Base-by-base conservation (phyloP, 2,888 invertebrate genomes). In the Melanotus villosus region DNA sequence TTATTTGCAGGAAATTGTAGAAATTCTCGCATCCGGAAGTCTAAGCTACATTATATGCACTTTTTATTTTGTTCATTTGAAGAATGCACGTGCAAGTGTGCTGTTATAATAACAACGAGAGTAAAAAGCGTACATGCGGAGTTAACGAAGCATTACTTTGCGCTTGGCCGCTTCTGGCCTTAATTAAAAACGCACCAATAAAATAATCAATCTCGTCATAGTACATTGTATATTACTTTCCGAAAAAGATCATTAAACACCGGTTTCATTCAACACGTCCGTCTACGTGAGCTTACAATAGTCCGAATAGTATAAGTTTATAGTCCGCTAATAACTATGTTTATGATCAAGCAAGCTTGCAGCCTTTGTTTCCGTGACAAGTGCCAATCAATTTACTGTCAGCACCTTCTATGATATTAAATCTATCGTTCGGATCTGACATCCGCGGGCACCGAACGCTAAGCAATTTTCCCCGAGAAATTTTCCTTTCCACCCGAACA, bases 361-460 rank as follows among this genome's bases (percentile, higher is more conserved):
- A 36, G 63, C 63, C 52, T 63, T 68, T 62, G 62, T 68, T 68
- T 70, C 12, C 58, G n/a, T 70, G 65, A 65, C 65, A 70, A 66
- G 56, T 70, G 69, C 65, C 65, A 64, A 70, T 70, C 65, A 70
- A 65, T 60, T 30, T 68, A 23, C 26, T 56, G 59, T 60, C 38
- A 43, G 34, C 12, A 19, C 21, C 59, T 32, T 60, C 45, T 45
- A 60, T n/a, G 30, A n/a, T 60, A 60, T 60, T 45, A 60, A 60
- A 60, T 34, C 32, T 45, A 43, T 58, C 58, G 58, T 16, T 43
- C 7, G 26, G 58, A 43, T 57, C 26, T 21, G 36, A 58, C 36
- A 16, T 41, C 41, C 14, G 9, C 6, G 41, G 34, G 41, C 7
- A 0, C 3, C 16, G 41, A 41, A 34, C 12, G 6, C n/a, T 12